Evolutionary conservation across 2,113 vertebrate genomes (phyloP), one percentile per base, ranked within the genome.

Genomic region (Peromyscus leucopus): DNA sequence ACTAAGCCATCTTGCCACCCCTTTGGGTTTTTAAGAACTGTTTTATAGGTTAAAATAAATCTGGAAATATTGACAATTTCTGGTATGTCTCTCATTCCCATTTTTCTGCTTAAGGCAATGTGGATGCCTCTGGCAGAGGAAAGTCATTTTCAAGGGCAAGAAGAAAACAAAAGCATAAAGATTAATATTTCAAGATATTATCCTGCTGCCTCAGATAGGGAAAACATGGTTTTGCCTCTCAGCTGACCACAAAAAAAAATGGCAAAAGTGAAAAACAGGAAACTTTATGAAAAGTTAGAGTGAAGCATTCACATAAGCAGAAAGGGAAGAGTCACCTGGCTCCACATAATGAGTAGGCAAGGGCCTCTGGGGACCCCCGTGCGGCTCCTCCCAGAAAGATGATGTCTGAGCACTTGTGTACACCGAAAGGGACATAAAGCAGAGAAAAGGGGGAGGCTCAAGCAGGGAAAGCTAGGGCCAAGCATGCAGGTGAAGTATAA

Each of bases 91-190:
- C 65, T 67, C 59, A 59, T 83, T 93, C 22, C 15, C 4, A 0
- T 61, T 86, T 96, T 89, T 61, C 86, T 93, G 82, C 83, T 94
- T 46, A 48, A 90, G 93, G 96, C n/a, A 3, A 51, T 33, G 11
- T 19, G 57, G 71, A 83, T 1, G 13, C 55, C 61, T 94, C 80
- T 26, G 55, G 85, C 8, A 69, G 46, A 22, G 15, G 10, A 39
- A 83, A 96, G 91, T 75, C 89, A 42, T 39, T 76, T n/a, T 48
- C 78, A 94, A 97, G 85, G 89, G 84, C 55, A 79, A 92, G 86
- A 90, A 84, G 82, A 87, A 96, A 89, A 94, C 71, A 97, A 94
- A 97, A 93, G 67, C 80, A 74, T 48, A 69, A 72, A 96, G 94
- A 97, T 93, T 76, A 74, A 78, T 91, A 95, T 91, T 96, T 96